Evolutionary conservation across 1,140 invertebrate genomes (phyloP).

Genomic region (Philotrypesis tridentata): DNA sequence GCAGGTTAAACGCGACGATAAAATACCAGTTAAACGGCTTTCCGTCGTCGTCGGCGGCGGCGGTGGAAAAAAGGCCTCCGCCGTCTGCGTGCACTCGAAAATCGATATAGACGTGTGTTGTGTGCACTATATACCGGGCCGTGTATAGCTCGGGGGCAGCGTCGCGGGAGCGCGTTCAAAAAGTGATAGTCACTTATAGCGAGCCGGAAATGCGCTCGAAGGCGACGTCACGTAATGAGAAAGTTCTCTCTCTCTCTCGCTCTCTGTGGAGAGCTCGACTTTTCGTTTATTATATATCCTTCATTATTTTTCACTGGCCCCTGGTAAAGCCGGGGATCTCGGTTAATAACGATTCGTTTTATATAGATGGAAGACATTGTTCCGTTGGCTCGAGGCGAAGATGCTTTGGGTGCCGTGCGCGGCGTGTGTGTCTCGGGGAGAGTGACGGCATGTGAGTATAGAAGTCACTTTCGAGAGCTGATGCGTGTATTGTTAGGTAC

Average conservation of each 20-base stretch:
- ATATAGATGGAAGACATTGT: not conserved
- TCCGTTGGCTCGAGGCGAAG: not conserved
- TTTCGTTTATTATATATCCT: slow-evolving; percentile 25
- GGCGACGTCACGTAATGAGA: slow-evolving; percentile 33
- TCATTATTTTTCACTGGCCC: not conserved
- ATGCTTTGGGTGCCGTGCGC: not conserved
- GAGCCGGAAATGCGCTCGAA: slow-evolving; percentile 29
- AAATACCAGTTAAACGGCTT: slow-evolving; percentile 23
- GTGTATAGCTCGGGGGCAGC: not conserved
- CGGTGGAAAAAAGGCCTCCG: not conserved
- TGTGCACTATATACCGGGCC: not conserved
- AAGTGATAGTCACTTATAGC: slow-evolving; percentile 17
- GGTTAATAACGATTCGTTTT: slow-evolving; percentile 1
- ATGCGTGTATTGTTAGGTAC: not conserved
- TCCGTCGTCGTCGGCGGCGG: not conserved
- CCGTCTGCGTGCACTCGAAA: not conserved
- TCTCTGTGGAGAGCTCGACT: too few species aligned
- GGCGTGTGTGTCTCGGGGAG: not conserved
- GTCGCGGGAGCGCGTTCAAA: not conserved
- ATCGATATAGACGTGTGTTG: slow-evolving; percentile 7
- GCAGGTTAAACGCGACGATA: not conserved
- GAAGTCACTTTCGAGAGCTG: slow-evolving; percentile 3
- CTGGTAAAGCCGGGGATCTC: not conserved
- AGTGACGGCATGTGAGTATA: slow-evolving; percentile 14
- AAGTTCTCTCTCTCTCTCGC: too few species aligned